phyloP scores from a whole-genome alignment of 2,888 invertebrate species.

The Drosophila lacicola region DNA sequence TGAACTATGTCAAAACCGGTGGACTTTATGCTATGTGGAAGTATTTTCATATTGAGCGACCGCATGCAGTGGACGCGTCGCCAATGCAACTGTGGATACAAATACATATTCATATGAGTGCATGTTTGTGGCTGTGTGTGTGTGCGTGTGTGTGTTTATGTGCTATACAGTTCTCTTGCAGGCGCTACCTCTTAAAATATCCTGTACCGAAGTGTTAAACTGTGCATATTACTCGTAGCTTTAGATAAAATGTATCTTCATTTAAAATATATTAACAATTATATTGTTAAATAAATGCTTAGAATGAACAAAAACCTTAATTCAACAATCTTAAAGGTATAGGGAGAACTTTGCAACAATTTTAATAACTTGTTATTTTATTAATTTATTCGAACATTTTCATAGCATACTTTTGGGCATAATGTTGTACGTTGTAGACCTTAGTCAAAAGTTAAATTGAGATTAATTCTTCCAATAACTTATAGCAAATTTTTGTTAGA shows the following conservation, averaged over 20 bases:
- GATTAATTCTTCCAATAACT: too few species aligned
- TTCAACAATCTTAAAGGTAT: too few species aligned
- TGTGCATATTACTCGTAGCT: slow-evolving; percentile 1
- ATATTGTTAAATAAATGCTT: too few species aligned
- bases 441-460: too few species aligned
- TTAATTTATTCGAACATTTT: background rate
- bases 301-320: too few species aligned
- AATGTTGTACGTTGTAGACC: rapidly evolving
- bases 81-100: slow-evolving; percentile 35
- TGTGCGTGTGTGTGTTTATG: slow-evolving; percentile 9
- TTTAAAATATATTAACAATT: background rate
- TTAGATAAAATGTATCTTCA: background rate
- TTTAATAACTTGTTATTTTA: too few species aligned
- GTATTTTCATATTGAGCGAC: slow-evolving; percentile 72
- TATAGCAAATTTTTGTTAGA: background rate
- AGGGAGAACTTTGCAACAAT: too few species aligned
- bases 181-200: slow-evolving; percentile 32
- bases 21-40: slow-evolving; percentile 39
- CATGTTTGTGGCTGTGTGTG: slow-evolving; percentile 7
- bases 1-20: slow-evolving; percentile 38
- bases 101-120: slow-evolving; percentile 8
- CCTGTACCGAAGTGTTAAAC: background rate
- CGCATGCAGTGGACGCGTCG: slow-evolving; percentile 60
- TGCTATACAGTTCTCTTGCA: slow-evolving; percentile 41
- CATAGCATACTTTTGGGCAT: slow-evolving; percentile 14